Percentiles rank a stretch among this genome's conserved stretches.
These are phyloP conservation scores for Elephas maximus DNA, from an alignment of 2,113 vertebrate species.

Conservation along the genomic window DNA sequence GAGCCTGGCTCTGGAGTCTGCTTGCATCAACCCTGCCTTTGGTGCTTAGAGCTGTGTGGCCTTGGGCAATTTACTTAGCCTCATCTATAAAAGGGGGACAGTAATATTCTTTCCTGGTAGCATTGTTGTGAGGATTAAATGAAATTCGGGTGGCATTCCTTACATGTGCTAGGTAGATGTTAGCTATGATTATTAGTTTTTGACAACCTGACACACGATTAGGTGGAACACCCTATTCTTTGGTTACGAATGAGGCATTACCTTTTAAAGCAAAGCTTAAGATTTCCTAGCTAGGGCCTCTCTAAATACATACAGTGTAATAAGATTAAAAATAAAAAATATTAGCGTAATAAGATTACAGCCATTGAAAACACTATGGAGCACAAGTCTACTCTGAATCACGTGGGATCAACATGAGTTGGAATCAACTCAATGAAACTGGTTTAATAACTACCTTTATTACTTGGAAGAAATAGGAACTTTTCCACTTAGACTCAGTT, in stretches of 20 bases:
- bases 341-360: not conserved
- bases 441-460: not conserved
- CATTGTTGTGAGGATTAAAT: not conserved
- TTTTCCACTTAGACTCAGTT: not conserved
- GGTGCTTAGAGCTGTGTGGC: not conserved
- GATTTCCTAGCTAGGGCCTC: not conserved
- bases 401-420: not conserved
- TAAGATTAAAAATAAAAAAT: not conserved
- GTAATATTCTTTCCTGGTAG: not conserved
- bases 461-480: not conserved
- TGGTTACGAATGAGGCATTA: conserved; percentile 12
- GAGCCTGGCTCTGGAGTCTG: not conserved
- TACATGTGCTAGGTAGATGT: not conserved
- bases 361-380: not conserved
- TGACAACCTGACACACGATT: not conserved
- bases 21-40: not conserved
- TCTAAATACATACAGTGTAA: not conserved
- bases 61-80: not conserved
- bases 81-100: not conserved
- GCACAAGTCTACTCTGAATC: not conserved
- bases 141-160: not conserved
- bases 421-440: not conserved
- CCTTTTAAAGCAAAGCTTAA: not conserved
- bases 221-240: not conserved
- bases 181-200: not conserved